Conservation (phyloP, 2,888 invertebrate genomes). For the Theristus sp. region DNA sequence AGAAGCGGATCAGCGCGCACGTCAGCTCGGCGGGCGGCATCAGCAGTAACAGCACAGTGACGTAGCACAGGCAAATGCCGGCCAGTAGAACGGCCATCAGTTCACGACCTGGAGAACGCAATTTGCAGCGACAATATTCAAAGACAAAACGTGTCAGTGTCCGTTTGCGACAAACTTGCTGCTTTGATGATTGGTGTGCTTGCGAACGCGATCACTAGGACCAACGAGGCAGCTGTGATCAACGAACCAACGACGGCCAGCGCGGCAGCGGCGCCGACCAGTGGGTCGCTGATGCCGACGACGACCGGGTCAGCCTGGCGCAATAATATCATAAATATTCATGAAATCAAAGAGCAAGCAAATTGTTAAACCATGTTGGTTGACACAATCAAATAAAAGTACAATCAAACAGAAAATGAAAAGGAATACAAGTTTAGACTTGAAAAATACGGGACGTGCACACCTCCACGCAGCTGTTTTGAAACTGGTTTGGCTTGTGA, state of each 20-base stretch:
- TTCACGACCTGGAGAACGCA: constrained; percentile 40
- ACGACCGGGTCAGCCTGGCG: no score
- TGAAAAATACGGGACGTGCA: no score
- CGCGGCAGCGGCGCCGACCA: constrained; percentile 44
- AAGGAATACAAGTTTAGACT: no score
- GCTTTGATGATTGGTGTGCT: constrained; percentile 45
- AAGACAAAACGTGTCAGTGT: no score
- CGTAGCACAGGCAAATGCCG: constrained; percentile 48
- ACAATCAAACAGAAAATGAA: no score
- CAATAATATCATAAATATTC: no score
- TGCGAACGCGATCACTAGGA: constrained; percentile 42
- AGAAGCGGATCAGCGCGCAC: constrained; percentile 43
- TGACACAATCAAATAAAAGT: no score
- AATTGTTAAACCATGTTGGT: no score
- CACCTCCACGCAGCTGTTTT: no score
- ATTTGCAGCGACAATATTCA: neutral
- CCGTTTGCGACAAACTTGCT: neutral
- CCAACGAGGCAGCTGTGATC: constrained; percentile 41
- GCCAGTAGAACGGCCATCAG: constrained; percentile 48
- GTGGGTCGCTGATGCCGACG: constrained; percentile 44
- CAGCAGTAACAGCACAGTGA: constrained; percentile 48
- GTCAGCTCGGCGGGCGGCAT: constrained; percentile 44
- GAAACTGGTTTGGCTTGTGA: no score
- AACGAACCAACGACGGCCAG: constrained; percentile 44
- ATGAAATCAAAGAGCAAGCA: no score